phyloP scores from a whole-genome alignment of 2,888 invertebrate species.

The Sminthurides aquaticus region DNA sequence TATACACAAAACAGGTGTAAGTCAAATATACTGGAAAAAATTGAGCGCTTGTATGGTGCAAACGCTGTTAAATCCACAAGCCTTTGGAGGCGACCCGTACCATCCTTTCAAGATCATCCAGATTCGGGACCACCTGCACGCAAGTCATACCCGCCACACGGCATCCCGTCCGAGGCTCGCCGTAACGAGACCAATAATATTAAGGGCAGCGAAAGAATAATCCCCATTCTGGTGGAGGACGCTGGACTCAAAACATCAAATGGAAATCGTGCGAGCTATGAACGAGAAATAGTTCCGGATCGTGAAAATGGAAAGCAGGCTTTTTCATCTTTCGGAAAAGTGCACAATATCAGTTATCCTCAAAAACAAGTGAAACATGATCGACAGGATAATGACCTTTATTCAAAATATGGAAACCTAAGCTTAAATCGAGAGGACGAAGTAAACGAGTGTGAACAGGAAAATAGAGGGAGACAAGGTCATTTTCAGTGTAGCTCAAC shows the following conservation, averaged over 20 bases:
- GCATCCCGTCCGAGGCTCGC: neutral
- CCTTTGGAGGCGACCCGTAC: conserved; percentile 54
- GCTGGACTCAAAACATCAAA: neutral
- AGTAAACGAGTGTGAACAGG: neutral
- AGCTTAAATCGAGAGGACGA: neutral
- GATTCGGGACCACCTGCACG: neutral
- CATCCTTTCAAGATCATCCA: neutral
- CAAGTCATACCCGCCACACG: neutral
- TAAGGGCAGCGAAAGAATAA: conserved; percentile 23
- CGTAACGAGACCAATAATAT: conserved; percentile 1
- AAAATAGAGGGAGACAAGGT: too few species aligned
- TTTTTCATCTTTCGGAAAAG: neutral
- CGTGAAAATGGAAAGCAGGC: neutral
- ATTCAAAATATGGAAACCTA: neutral
- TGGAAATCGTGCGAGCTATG: too few species aligned
- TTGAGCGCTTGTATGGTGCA: conserved; percentile 79
- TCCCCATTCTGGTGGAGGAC: conserved; percentile 32
- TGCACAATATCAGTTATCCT: neutral
- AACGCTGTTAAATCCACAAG: conserved; percentile 79
- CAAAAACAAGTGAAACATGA: neutral
- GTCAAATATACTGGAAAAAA: conserved; percentile 78
- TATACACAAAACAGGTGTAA: conserved; percentile 43
- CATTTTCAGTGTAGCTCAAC: too few species aligned
- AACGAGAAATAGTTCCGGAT: too few species aligned
- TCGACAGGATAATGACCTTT: neutral